Conservation (phyloP, 2,888 invertebrate species). For the Theodoxus fluviatilis region DNA sequence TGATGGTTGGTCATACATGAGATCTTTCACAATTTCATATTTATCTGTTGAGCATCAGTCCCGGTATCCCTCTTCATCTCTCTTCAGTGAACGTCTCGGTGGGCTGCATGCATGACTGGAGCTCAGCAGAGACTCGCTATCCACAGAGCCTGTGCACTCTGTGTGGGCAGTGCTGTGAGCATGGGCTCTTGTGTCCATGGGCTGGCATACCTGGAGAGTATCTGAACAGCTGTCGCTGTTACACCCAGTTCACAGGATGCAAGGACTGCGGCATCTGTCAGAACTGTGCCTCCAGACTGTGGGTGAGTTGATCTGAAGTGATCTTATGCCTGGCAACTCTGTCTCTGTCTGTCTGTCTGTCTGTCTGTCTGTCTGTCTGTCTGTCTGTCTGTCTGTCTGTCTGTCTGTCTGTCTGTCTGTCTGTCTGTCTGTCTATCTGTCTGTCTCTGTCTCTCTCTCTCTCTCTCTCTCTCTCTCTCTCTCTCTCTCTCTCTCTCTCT, state of each 20-base stretch:
- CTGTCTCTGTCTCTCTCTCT: neutral
- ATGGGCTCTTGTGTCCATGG: constrained; percentile 43
- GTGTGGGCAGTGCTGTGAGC: constrained; percentile 48
- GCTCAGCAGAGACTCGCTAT: constrained; percentile 29
- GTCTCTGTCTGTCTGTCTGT: neutral
- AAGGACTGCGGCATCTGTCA: constrained; percentile 52
- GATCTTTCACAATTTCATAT: neutral
- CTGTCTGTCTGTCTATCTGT: neutral
- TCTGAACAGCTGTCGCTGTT: constrained; percentile 45
- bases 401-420: too few species aligned
- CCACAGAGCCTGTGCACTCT: constrained; percentile 49
- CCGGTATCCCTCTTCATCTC: constrained; percentile 20
- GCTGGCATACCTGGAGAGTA: constrained; percentile 44
- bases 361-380: neutral
- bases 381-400: neutral
- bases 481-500: neutral
- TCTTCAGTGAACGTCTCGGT: constrained; percentile 50
- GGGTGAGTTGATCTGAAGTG: constrained; percentile 45
- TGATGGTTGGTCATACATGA: too few species aligned
- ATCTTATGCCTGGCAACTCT: too few species aligned
- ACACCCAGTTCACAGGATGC: constrained; percentile 44
- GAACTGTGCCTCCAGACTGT: constrained; percentile 44
- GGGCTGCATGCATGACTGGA: constrained; percentile 51
- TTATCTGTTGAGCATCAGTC: neutral
- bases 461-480: neutral